Evolutionary conservation across 2,888 invertebrate species (phyloP), one percentile per base, ranked within the genome.

Genomic region (Acanthacorydalis orientalis): DNA sequence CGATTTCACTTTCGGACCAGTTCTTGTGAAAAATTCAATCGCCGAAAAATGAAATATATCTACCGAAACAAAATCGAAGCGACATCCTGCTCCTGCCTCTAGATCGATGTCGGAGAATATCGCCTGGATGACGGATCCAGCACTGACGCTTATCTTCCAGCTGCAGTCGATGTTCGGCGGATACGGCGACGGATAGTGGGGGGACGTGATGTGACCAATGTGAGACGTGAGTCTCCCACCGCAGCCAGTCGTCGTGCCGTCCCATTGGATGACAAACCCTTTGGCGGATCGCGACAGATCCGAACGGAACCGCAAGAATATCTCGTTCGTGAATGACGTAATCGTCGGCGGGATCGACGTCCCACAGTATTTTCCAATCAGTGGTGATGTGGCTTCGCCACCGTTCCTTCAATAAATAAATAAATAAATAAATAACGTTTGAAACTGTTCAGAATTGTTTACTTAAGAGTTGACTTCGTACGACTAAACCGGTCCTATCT

Each of bases 301-400:
- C 0, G 89, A 78, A 53, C 75, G 73, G 55, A 96, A 88, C 56
- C 74, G 76, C 6, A 96, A 51, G 57, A 75, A 80, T 35, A 96
- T 52, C 49, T 77, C 71, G 64, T 91, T 85, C 1, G 80, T 74
- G 51, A 83, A 77, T 7, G 92, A 89, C n/a, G 73, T 69, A 33
- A 92, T 75, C 42, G 64, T 60, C 47, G 68, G 70, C 1, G 82
- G 80, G 51, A 80, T 72, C 0, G 60, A 64, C 1, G 55, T 66
- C 3, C 89, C 89, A 61, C 95, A 95, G 62, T 73, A 91, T 61
- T 70, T 78, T 1, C 85, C 89, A 43, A 91, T 71, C 37, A 90
- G 60, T 0, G 91, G 85, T 0, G 92, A 82, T 4, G 69, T 71
- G 4, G 65, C 62, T 37, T 70, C 72, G 1, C 74, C 79, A 14